These are phyloP conservation scores for Pelecanus crispus DNA, from an alignment of 2,113 vertebrate genomes.

Conservation along the genomic window DNA sequence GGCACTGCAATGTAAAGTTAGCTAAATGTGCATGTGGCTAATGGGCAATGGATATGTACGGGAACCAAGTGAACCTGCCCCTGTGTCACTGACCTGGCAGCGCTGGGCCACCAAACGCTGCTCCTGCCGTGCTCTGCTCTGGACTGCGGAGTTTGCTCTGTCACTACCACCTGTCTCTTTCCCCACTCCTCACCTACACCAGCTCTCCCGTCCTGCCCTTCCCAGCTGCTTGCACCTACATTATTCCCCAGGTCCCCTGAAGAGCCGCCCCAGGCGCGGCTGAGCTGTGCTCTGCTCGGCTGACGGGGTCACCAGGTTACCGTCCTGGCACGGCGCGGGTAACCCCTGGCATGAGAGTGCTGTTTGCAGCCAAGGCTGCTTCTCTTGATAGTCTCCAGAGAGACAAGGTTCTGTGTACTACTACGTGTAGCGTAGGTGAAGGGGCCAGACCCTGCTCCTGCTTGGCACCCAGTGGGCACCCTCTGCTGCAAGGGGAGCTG, in stretches of 20 bases:
- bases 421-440: fast-evolving
- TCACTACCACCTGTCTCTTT: background rate
- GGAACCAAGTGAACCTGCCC: background rate
- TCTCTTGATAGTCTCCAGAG: background rate
- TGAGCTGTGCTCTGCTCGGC: fast-evolving
- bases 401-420: no score
- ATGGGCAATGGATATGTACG: background rate
- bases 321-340: fast-evolving
- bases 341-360: background rate
- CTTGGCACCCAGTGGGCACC: background rate
- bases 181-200: background rate
- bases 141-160: background rate
- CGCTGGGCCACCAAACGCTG: background rate
- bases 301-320: fast-evolving
- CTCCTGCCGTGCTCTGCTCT: background rate
- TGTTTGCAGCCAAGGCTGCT: background rate
- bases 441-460: background rate
- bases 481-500: background rate
- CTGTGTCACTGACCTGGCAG: background rate
- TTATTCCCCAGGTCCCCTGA: no score
- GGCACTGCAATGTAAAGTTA: background rate
- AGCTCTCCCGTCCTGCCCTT: fast-evolving
- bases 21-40: background rate
- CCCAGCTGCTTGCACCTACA: fast-evolving
- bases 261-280: background rate